A percentile compares a stretch with the other conserved stretches of the same genome.
Conservation (phyloP, 2,113 vertebrate species). For the Leucosticte australis region DNA sequence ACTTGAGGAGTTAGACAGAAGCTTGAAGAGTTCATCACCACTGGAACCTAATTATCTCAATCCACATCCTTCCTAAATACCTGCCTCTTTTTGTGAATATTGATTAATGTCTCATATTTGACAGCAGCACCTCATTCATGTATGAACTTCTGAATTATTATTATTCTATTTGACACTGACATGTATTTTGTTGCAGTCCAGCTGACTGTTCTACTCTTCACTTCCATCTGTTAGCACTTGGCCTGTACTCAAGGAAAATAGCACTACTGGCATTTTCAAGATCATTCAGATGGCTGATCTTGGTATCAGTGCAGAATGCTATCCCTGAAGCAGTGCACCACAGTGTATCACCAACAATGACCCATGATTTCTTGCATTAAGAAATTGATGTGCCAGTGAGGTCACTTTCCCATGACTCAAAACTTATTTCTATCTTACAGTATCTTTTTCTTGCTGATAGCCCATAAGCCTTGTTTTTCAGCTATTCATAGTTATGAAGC, state of each 20-base stretch:
- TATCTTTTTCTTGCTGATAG: not conserved
- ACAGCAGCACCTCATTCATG: not conserved
- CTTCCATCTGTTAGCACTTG: conserved; percentile 32
- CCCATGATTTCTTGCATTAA: not conserved
- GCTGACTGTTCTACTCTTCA: not conserved
- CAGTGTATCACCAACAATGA: not conserved
- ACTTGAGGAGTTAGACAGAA: not conserved
- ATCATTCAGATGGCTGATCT: not conserved
- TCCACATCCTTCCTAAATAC: not conserved
- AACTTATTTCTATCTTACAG: not conserved
- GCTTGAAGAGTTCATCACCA: not conserved
- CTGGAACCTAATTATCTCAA: not conserved
- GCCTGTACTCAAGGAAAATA: not conserved
- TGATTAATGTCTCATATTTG: not conserved
- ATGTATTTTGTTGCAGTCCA: not conserved
- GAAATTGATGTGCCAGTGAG: not conserved
- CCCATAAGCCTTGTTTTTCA: not conserved
- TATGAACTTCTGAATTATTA: not conserved
- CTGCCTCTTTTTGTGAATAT: not conserved
- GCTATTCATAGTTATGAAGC: not conserved
- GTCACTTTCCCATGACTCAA: not conserved
- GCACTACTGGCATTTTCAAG: not conserved
- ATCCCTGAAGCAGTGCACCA: not conserved
- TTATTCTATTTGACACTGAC: not conserved
- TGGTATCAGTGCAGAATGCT: not conserved